These are phyloP conservation scores for Monochamus saltuarius DNA, from an alignment of 1,140 invertebrate genomes.

Conservation along the genomic window DNA sequence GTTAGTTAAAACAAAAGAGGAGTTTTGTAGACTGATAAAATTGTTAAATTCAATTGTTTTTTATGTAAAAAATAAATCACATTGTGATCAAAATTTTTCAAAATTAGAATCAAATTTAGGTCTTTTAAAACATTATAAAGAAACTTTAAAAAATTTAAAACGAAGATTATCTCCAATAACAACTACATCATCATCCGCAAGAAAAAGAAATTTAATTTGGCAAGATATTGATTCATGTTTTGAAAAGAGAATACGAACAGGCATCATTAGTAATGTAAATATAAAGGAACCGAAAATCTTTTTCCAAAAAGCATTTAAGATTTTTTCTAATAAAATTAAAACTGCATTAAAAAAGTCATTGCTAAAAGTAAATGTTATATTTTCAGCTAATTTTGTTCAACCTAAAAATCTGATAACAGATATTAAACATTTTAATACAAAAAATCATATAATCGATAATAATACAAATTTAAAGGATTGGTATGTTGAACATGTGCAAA, in stretches of 20 bases:
- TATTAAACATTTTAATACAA: neutral
- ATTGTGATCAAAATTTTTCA: too few species aligned
- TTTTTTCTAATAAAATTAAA: slow-evolving; percentile 7
- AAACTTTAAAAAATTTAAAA: too few species aligned
- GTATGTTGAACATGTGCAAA: neutral
- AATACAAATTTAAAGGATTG: too few species aligned
- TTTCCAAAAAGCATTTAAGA: neutral
- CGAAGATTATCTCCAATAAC: too few species aligned
- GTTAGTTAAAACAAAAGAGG: too few species aligned
- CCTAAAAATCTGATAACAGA: neutral
- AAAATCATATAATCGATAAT: neutral
- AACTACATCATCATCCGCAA: too few species aligned
- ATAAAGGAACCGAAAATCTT: neutral
- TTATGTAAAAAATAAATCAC: too few species aligned
- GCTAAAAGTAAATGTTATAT: slow-evolving; percentile 1
- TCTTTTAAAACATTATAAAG: too few species aligned
- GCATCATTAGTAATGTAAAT: neutral
- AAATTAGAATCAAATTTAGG: too few species aligned
- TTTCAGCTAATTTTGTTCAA: slow-evolving; percentile 7
- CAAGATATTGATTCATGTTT: slow-evolving; percentile 6
- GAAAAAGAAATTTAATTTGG: neutral
- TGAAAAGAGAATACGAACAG: slow-evolving; percentile 1
- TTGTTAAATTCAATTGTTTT: too few species aligned
- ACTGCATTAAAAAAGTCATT: neutral
- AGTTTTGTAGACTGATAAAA: too few species aligned